A percentile compares a stretch with the other conserved stretches of the same genome.
These are phyloP conservation scores for Drosophila mayri DNA, from an alignment of 1,140 invertebrate species.

Conservation along the genomic window DNA sequence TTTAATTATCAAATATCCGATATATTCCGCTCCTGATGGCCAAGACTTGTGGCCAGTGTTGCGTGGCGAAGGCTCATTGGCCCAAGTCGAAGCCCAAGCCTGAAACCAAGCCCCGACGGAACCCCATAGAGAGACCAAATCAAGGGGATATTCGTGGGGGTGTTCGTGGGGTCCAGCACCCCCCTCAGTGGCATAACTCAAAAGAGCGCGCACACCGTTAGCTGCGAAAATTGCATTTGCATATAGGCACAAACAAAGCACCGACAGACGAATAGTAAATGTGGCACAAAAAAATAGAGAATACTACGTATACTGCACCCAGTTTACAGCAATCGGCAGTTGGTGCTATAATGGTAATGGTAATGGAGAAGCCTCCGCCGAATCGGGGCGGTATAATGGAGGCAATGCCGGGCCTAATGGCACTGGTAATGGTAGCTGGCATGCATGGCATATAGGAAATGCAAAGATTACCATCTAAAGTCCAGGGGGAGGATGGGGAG, in stretches of 20 bases:
- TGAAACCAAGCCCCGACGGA: not conserved
- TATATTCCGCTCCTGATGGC: slow-evolving; percentile 42
- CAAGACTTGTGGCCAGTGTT: slow-evolving; percentile 63
- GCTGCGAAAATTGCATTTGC: slow-evolving; percentile 81
- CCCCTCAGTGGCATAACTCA: slow-evolving; percentile 68
- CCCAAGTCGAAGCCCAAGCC: slow-evolving; percentile 44
- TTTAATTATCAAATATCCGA: not conserved
- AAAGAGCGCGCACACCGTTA: slow-evolving; percentile 83
- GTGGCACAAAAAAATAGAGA: slow-evolving; percentile 29
- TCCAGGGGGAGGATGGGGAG: not conserved
- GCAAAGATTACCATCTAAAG: slow-evolving; percentile 73
- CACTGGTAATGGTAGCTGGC: slow-evolving; percentile 57
- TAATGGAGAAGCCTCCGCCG: slow-evolving; percentile 39
- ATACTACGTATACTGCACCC: slow-evolving; percentile 56
- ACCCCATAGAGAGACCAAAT: not conserved
- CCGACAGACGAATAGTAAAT: slow-evolving; percentile 53
- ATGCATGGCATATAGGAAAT: slow-evolving; percentile 82
- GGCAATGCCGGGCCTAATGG: slow-evolving; percentile 42
- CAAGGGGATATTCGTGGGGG: not conserved
- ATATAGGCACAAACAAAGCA: slow-evolving; percentile 75
- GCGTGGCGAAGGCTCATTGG: slow-evolving; percentile 80
- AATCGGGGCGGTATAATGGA: slow-evolving; percentile 31
- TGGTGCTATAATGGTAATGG: slow-evolving; percentile 42
- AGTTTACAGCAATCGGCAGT: slow-evolving; percentile 66
- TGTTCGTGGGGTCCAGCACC: slow-evolving; percentile 6